Conservation (phyloP, 2,888 invertebrate genomes). For the Eulithis testata region DNA sequence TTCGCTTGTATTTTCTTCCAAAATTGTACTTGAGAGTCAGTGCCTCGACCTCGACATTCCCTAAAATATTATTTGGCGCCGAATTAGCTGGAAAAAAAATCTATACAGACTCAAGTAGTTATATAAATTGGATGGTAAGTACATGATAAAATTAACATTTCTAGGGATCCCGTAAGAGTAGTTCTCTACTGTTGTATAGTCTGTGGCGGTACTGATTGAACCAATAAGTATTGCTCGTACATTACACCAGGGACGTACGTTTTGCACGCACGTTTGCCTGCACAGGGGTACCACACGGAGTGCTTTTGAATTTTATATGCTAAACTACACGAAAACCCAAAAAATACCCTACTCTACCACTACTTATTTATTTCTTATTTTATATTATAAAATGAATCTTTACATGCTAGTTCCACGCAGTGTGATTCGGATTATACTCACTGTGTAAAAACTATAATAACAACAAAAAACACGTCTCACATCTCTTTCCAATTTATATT, state of each 20-base stretch:
- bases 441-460: no score
- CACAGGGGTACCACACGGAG: constrained; percentile 47
- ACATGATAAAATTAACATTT: constrained; percentile 35
- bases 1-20: constrained; percentile 12
- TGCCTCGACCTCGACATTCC: constrained; percentile 5
- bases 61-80: constrained; percentile 30
- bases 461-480: no score
- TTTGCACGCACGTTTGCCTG: constrained; percentile 44
- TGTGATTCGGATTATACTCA: no score
- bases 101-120: constrained; percentile 28
- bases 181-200: constrained; percentile 32
- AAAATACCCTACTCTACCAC: no score
- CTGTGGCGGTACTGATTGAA: constrained; percentile 50
- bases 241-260: constrained; percentile 44
- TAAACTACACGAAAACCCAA: background rate
- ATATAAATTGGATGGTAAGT: constrained; percentile 31
- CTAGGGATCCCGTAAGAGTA: constrained; percentile 39
- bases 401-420: no score
- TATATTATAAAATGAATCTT: no score
- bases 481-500: no score
- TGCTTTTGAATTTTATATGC: background rate
- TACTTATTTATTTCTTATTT: no score
- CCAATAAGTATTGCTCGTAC: constrained; percentile 51
- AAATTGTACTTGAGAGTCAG: constrained; percentile 14
- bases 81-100: constrained; percentile 32